A percentile compares a stretch with the other conserved stretches of the same genome.
These are phyloP conservation scores for Eolophus roseicapilla DNA, from an alignment of 2,113 vertebrate species.

Conservation along the genomic window DNA sequence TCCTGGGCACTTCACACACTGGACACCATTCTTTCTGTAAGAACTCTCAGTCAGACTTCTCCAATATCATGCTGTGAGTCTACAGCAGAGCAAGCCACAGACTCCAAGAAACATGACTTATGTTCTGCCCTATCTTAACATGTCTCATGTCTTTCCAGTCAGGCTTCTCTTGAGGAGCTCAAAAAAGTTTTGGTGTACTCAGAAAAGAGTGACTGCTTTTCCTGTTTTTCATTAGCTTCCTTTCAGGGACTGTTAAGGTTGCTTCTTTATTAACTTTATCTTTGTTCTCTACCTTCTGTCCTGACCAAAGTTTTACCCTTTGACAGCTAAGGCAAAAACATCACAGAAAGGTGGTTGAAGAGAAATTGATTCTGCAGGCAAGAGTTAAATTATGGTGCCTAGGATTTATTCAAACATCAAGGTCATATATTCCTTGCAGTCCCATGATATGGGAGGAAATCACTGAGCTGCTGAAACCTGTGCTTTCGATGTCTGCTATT, in stretches of 20 bases:
- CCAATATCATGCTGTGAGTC: background rate
- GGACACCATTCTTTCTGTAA: background rate
- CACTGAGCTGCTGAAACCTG: background rate
- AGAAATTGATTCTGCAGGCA: background rate
- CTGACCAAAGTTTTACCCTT: background rate
- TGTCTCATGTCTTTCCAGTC: background rate
- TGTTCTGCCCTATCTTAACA: background rate
- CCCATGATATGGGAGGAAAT: background rate
- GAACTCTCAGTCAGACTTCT: background rate
- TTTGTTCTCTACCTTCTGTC: background rate
- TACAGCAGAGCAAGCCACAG: background rate
- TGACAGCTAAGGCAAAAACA: background rate
- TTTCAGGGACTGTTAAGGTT: background rate
- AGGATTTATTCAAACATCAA: background rate
- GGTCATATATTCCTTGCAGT: background rate
- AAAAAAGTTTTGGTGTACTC: background rate
- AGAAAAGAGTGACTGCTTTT: background rate
- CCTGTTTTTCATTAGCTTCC: background rate
- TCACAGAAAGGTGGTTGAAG: background rate
- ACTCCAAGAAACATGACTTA: background rate
- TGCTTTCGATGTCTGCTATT: background rate
- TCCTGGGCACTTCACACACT: background rate
- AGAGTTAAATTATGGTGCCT: background rate
- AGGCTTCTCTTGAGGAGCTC: background rate
- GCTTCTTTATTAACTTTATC: background rate